Conservation (phyloP, 1,140 invertebrate species). For the Oryctes rhinoceros region DNA sequence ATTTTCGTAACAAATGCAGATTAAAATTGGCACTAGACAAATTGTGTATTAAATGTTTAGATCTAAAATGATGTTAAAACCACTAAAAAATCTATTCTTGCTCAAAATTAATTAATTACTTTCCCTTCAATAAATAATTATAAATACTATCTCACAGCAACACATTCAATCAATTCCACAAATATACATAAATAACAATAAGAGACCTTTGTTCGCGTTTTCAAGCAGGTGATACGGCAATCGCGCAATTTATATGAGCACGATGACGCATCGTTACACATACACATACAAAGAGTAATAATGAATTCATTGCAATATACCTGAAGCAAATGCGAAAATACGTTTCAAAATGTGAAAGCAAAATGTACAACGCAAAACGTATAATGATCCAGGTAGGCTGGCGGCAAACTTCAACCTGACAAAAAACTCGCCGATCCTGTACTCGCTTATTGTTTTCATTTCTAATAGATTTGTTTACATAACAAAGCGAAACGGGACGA, state of each 20-base stretch:
- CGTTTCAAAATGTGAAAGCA: conserved; percentile 14
- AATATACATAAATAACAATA: neutral
- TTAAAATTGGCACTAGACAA: too few species aligned
- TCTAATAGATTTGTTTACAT: conserved; percentile 53
- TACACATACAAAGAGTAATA: neutral
- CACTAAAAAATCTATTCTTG: too few species aligned
- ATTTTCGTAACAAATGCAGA: too few species aligned
- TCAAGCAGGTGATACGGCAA: neutral
- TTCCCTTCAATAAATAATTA: too few species aligned
- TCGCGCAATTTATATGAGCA: neutral
- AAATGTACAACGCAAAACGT: neutral
- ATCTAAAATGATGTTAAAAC: too few species aligned
- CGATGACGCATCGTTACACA: neutral
- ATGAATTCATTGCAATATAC: neutral
- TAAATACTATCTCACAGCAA: too few species aligned
- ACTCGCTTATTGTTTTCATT: conserved; percentile 30
- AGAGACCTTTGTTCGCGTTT: neutral
- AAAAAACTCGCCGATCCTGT: neutral
- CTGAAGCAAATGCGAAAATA: neutral
- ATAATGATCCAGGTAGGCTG: neutral
- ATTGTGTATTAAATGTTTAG: too few species aligned
- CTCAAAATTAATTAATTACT: too few species aligned
- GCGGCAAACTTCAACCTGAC: neutral
- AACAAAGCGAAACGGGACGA: conserved; percentile 49
- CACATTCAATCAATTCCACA: neutral